These are phyloP conservation scores for Eremophila alpestris DNA, from an alignment of 2,797 vertebrate species.

Conservation along the genomic window DNA sequence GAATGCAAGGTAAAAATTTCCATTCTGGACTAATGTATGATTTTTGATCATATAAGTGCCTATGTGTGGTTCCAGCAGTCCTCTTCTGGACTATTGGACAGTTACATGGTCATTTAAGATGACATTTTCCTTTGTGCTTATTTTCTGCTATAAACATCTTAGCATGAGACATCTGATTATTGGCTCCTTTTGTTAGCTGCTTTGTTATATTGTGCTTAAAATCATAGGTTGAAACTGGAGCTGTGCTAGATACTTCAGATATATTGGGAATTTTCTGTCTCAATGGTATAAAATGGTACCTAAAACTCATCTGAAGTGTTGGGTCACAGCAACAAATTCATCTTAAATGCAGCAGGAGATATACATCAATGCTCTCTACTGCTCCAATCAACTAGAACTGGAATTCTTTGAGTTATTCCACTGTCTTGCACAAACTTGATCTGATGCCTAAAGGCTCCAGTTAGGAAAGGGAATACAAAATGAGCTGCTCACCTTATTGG, in stretches of 20 bases:
- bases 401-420: conserved; percentile 14
- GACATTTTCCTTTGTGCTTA: not conserved
- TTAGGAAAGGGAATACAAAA: conserved; percentile 51
- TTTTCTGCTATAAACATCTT: conserved; percentile 18
- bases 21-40: not conserved
- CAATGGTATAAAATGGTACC: not conserved
- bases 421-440: conserved; percentile 38
- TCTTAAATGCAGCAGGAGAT: not conserved
- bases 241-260: not conserved
- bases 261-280: not conserved
- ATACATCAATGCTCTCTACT: not conserved
- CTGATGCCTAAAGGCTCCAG: conserved; percentile 2
- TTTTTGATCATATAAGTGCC: not conserved
- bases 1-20: not conserved
- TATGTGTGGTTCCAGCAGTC: not conserved
- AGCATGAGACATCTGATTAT: not conserved
- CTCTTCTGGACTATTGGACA: not conserved
- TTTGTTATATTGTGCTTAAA: not conserved
- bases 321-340: not conserved
- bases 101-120: not conserved
- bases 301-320: not conserved
- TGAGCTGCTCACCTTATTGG: conserved; percentile 12
- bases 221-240: not conserved
- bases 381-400: not conserved
- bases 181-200: not conserved